Conservation (phyloP, 2,797 vertebrate genomes). For the Brotula barbata region DNA sequence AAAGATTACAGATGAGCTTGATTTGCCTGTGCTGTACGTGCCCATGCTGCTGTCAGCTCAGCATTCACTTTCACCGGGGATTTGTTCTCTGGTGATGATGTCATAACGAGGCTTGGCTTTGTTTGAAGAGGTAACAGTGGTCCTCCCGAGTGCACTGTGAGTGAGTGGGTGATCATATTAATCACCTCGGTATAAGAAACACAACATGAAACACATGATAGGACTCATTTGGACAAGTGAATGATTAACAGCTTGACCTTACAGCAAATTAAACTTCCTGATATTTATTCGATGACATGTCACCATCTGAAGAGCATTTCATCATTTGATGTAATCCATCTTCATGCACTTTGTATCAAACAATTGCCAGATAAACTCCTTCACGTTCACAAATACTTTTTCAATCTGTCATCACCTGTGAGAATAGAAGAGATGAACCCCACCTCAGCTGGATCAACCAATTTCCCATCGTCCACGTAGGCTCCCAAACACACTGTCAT, state of each 20-base stretch:
- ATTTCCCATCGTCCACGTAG: constrained; percentile 20
- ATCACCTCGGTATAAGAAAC: neutral
- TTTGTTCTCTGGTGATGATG: constrained; percentile 7
- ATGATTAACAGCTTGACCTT: neutral
- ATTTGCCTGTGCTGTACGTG: neutral
- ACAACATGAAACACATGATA: neutral
- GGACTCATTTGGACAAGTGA: neutral
- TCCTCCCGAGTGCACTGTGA: neutral
- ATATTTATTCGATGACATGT: neutral
- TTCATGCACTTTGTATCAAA: neutral
- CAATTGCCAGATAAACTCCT: neutral
- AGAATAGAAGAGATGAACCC: neutral
- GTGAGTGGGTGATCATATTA: neutral
- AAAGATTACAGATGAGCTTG: constrained; percentile 15
- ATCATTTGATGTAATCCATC: neutral
- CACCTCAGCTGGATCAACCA: constrained; percentile 1
- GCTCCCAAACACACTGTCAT: constrained; percentile 31
- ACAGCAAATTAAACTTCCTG: neutral
- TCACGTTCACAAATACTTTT: constrained; percentile 16
- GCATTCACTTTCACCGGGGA: neutral
- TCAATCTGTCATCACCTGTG: constrained; percentile 21
- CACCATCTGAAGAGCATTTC: neutral
- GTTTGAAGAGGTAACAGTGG: neutral
- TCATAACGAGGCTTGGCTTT: constrained; percentile 13
- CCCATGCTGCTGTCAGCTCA: neutral